phyloP scores from a whole-genome alignment of 2,113 vertebrate genomes.

The Amblyornis subalaris region DNA sequence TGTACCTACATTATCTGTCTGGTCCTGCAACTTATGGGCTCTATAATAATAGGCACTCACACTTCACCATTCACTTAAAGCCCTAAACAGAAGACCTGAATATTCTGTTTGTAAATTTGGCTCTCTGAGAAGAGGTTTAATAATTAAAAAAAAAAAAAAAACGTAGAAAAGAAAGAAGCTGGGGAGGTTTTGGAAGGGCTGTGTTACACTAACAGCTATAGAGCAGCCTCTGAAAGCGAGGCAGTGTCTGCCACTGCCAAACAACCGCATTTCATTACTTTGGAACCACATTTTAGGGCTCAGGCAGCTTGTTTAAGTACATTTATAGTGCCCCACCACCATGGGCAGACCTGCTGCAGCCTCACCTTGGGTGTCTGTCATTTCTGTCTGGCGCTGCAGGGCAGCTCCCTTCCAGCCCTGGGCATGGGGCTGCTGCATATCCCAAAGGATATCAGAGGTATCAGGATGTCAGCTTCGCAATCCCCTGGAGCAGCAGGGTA shows the following conservation, averaged over 20 bases:
- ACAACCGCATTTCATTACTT: not conserved
- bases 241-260: not conserved
- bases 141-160: not conserved
- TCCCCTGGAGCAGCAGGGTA: not conserved
- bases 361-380: not conserved
- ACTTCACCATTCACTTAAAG: not conserved
- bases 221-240: not conserved
- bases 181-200: not conserved
- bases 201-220: not conserved
- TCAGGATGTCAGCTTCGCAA: rapidly evolving
- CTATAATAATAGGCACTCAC: not conserved
- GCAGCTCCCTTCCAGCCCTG: not conserved
- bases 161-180: rapidly evolving
- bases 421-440: not conserved
- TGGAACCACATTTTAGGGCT: not conserved
- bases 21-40: not conserved
- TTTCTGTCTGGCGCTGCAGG: not conserved
- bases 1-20: not conserved
- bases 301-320: not conserved
- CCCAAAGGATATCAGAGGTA: not conserved
- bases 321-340: not conserved
- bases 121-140: not conserved
- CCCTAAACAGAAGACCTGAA: not conserved
- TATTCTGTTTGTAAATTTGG: not conserved
- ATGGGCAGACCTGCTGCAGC: not conserved